Conservation (phyloP, 2,113 vertebrate species). For the Microcebus griseorufus region DNA sequence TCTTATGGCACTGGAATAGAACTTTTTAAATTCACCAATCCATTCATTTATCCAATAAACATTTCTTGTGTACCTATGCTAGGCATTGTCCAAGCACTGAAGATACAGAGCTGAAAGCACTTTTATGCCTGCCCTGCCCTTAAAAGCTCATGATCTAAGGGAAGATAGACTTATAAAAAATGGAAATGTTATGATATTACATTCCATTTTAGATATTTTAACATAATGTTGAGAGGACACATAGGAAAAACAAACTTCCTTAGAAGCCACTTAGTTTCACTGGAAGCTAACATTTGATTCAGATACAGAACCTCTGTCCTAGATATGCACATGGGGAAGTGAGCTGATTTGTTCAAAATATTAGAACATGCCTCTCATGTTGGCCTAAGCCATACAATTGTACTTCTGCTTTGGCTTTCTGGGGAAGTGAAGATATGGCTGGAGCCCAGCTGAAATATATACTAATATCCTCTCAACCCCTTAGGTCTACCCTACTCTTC, state of each 20-base stretch:
- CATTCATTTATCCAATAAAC: neutral
- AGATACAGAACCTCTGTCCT: neutral
- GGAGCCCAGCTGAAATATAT: neutral
- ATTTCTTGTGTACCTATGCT: neutral
- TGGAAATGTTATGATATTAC: neutral
- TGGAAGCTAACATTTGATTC: neutral
- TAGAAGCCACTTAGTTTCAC: neutral
- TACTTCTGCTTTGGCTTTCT: slow-evolving; percentile 6
- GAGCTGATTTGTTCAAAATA: neutral
- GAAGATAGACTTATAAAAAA: neutral
- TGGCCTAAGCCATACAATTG: neutral
- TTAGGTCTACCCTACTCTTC: neutral
- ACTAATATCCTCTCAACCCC: neutral
- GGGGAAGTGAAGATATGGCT: neutral
- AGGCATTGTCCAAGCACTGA: neutral
- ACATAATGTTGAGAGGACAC: neutral
- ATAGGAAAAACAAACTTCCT: neutral
- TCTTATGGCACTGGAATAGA: neutral
- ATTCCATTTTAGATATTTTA: neutral
- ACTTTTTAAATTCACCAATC: neutral
- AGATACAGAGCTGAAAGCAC: neutral
- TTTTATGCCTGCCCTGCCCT: neutral
- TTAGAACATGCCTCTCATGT: neutral
- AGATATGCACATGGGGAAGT: neutral
- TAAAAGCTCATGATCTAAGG: neutral